A percentile compares a stretch with the other conserved stretches of the same genome.
Evolutionary conservation across 1,140 invertebrate species (phyloP).

Genomic region (Oncopeltus fasciatus): DNA sequence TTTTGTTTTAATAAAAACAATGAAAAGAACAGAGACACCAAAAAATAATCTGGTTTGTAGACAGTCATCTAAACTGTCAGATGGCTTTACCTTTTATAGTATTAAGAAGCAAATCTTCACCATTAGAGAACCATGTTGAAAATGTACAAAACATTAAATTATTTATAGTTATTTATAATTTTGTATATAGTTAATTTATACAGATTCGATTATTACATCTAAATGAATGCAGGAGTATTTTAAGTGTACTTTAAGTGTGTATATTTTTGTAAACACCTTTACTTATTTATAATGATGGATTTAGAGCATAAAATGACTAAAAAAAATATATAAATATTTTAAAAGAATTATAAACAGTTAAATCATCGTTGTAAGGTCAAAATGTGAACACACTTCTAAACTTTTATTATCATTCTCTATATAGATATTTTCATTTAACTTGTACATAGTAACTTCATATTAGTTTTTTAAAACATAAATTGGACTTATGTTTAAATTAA

Average conservation of each 20-base stretch:
- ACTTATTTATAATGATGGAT: not conserved
- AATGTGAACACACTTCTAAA: too few species aligned
- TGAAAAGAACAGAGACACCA: not conserved
- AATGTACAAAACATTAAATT: conserved; percentile 14
- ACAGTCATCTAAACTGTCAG: not conserved
- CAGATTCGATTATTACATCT: not conserved
- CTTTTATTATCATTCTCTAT: too few species aligned
- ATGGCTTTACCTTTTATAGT: conserved; percentile 4
- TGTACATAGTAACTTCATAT: too few species aligned
- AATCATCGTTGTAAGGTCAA: too few species aligned
- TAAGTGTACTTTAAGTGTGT: not conserved
- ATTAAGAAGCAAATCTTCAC: not conserved
- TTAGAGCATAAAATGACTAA: not conserved
- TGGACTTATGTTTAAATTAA: too few species aligned
- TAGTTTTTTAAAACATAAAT: too few species aligned
- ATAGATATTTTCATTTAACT: too few species aligned
- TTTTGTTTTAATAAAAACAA: too few species aligned
- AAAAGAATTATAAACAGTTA: too few species aligned
- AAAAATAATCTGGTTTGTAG: not conserved
- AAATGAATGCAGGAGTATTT: not conserved
- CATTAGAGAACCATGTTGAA: conserved; percentile 9
- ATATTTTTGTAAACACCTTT: conserved; percentile 1
- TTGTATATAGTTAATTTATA: conserved; percentile 7
- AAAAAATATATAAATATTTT: too few species aligned
- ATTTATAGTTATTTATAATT: conserved; percentile 6